These are phyloP conservation scores for Ypsolopha scabrella DNA, from an alignment of 2,888 invertebrate genomes.

Conservation along the genomic window DNA sequence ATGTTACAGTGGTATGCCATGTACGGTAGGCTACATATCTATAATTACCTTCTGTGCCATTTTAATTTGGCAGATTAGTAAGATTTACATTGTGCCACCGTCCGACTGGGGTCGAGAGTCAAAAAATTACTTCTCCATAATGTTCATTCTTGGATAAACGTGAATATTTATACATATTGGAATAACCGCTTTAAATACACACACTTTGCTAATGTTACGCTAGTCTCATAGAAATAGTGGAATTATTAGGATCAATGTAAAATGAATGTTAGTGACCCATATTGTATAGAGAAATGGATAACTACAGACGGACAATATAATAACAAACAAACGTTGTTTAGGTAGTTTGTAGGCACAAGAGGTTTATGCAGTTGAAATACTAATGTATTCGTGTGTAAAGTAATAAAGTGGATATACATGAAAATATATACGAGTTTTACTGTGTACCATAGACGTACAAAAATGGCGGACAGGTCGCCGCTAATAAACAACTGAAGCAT, in stretches of 20 bases:
- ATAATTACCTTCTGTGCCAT: no score
- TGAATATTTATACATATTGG: not conserved
- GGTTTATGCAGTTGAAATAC: constrained; percentile 61
- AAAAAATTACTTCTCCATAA: no score
- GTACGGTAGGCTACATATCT: no score
- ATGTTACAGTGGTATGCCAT: no score
- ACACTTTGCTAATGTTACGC: not conserved
- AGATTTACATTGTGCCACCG: no score
- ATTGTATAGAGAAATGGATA: constrained; percentile 43
- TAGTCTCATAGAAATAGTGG: not conserved
- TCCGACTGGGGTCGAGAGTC: no score
- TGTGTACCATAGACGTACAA: no score
- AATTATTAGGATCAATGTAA: constrained; percentile 2
- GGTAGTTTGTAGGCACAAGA: constrained; percentile 65
- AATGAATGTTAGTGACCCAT: constrained; percentile 32
- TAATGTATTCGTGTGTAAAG: constrained; percentile 62
- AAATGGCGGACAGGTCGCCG: no score
- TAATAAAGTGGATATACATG: constrained; percentile 38
- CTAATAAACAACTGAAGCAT: no score
- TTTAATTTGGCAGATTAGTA: no score
- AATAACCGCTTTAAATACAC: not conserved
- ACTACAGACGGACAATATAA: constrained; percentile 40
- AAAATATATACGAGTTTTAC: constrained; percentile 1
- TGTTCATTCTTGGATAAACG: not conserved
- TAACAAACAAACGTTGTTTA: constrained; percentile 59